Evolutionary conservation across 1,140 invertebrate genomes (phyloP).

Genomic region (Cyphomyrmex costatus): DNA sequence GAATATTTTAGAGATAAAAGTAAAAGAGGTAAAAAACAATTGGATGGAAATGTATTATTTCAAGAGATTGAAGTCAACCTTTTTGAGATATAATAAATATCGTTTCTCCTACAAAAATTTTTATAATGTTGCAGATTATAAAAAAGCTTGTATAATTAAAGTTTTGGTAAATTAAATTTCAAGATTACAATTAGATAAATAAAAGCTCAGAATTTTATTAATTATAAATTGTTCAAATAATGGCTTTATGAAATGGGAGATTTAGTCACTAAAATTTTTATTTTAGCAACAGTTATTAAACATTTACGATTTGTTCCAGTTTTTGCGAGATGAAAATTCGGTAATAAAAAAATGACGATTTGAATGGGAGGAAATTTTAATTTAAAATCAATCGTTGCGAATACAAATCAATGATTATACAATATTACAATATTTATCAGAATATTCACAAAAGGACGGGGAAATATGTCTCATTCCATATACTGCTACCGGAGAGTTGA

Average conservation of each 20-base stretch:
- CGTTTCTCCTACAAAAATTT: not conserved
- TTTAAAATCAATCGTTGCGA: not conserved
- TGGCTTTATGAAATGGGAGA: not conserved
- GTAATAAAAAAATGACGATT: not conserved
- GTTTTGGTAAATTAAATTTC: not conserved
- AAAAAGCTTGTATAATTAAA: not conserved
- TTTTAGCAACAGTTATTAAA: not conserved
- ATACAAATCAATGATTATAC: conserved; percentile 24
- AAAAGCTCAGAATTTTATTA: not conserved
- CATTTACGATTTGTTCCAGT: not conserved
- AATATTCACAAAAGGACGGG: conserved; percentile 24
- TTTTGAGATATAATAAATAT: not conserved
- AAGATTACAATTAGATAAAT: conserved; percentile 1
- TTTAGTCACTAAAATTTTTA: not conserved
- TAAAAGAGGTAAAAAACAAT: not conserved
- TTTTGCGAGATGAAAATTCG: not conserved
- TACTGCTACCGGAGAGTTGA: conserved; percentile 25
- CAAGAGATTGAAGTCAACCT: conserved; percentile 14
- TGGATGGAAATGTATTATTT: conserved; percentile 30
- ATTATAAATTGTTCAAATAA: not conserved
- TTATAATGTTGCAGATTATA: not conserved
- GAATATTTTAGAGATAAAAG: not conserved
- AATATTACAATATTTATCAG: conserved; percentile 43
- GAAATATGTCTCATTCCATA: conserved; percentile 34
- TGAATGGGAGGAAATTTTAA: not conserved